Base-by-base conservation (phyloP, 2,888 invertebrate genomes). In the Lithosia quadra region DNA sequence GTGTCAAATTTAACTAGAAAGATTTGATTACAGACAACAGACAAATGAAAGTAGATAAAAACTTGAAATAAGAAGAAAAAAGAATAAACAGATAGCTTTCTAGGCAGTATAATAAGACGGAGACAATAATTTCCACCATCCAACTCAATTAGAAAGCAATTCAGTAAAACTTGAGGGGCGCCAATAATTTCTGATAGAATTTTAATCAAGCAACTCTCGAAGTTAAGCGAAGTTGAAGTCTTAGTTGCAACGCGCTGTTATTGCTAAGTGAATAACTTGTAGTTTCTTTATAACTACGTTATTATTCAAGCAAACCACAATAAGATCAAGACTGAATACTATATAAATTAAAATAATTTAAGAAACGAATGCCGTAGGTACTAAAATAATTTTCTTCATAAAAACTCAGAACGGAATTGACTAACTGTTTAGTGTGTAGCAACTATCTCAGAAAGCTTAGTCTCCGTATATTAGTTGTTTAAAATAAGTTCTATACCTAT, bases 61-160 rank as follows among this genome's bases (percentile, higher is more conserved):
- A n/a, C n/a, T n/a, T n/a, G n/a, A n/a, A n/a, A n/a, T n/a, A n/a
- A n/a, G n/a, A n/a, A n/a, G n/a, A n/a, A n/a, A n/a, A n/a, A n/a
- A n/a, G n/a, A n/a, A n/a, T n/a, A n/a, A n/a, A n/a, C n/a, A n/a
- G n/a, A n/a, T n/a, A n/a, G n/a, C n/a, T n/a, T n/a, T 3, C n/a
- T 49, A 5, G n/a, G n/a, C 0, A n/a, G 49, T 49, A n/a, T 4
- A n/a, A 49, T 49, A 49, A 49, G 49, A 18, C n/a, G 18, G 18
- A 49, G 7, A n/a, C n/a, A n/a, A 49, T 49, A 49, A 49, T 49
- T 49, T n/a, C 49, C 49, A 49, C 49, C 49, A n/a, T 4, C 49
- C n/a, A 49, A 49, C 49, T 49, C 49, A 49, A 49, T 49, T 49
- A 49, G 49, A 49, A 49, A 49, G n/a, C 49, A 49, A 49, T 49